Evolutionary conservation across 2,113 vertebrate genomes (phyloP).

Genomic region (Grantiella picta): DNA sequence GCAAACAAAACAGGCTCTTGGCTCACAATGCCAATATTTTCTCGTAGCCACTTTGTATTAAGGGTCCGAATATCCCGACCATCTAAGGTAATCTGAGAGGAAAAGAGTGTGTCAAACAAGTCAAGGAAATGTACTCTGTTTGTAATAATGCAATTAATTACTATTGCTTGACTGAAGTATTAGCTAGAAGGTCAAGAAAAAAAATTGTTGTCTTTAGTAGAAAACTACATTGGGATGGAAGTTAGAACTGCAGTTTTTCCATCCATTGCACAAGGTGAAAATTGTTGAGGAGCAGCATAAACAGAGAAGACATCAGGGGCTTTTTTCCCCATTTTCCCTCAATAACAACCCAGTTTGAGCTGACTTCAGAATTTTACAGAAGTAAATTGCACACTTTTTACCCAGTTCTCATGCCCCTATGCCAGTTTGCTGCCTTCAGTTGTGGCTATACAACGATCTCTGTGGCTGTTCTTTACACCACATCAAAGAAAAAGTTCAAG

Average conservation of each 20-base stretch:
- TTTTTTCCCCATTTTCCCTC: too few species aligned
- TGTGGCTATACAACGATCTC: neutral
- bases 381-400: neutral
- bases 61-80: conserved; percentile 61
- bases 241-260: neutral
- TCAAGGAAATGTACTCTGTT: neutral
- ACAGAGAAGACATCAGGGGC: neutral
- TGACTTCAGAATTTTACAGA: neutral
- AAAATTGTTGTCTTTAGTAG: neutral
- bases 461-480: neutral
- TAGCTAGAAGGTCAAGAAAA: neutral
- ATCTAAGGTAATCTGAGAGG: conserved; percentile 63
- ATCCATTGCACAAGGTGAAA: neutral
- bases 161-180: neutral
- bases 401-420: neutral
- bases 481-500: neutral
- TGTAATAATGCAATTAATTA: neutral
- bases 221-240: neutral
- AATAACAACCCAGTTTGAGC: rapidly evolving
- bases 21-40: conserved; percentile 72
- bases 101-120: neutral
- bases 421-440: neutral
- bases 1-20: conserved; percentile 73
- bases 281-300: neutral
- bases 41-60: conserved; percentile 72